Conservation (phyloP, 1,140 invertebrate species). For the Eurosta solidaginis region DNA sequence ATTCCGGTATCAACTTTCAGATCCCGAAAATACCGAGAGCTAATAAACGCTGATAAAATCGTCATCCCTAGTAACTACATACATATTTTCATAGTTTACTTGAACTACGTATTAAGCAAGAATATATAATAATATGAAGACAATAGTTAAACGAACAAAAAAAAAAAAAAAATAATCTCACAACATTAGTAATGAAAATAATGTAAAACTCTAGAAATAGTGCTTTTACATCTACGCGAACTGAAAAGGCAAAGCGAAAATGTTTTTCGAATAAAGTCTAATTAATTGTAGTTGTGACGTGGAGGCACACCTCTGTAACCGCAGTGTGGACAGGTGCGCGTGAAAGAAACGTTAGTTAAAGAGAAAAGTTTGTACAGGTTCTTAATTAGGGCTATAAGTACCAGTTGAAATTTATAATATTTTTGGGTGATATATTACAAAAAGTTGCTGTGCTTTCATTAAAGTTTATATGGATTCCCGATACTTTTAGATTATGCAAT, state of each 20-base stretch:
- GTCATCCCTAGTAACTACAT: no score
- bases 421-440: no score
- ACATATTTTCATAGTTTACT: no score
- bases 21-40: no score
- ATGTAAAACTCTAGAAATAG: not conserved
- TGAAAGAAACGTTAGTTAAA: not conserved
- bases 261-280: not conserved
- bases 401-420: no score
- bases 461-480: no score
- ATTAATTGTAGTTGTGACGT: not conserved
- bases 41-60: no score
- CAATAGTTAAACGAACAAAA: not conserved
- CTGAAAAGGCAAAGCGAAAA: not conserved
- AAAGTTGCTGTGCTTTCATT: no score
- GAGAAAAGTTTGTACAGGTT: not conserved
- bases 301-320: not conserved
- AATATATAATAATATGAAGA: constrained; percentile 9
- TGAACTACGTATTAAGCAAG: not conserved
- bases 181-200: not conserved
- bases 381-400: no score
- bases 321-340: not conserved
- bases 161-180: not conserved
- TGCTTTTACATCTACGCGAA: not conserved
- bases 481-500: no score
- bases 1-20: no score